These are phyloP conservation scores for Spisula subtruncata DNA, from an alignment of 2,888 invertebrate species.

Conservation along the genomic window DNA sequence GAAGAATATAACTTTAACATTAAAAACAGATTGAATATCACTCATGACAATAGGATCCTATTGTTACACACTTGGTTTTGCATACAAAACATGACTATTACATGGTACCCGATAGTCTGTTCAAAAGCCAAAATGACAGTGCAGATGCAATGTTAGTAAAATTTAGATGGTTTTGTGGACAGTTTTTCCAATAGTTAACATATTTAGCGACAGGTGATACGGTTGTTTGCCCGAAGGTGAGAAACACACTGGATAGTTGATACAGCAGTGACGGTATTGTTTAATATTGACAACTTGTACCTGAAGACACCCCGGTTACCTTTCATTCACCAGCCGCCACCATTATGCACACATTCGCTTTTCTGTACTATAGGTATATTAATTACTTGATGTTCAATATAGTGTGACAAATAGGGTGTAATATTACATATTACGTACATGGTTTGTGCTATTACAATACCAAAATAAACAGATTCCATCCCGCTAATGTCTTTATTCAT, in stretches of 20 bases:
- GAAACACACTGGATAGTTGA: not conserved
- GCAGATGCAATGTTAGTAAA: conserved; percentile 10
- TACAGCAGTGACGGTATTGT: not conserved
- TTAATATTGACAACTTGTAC: not conserved
- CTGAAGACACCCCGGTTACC: not conserved
- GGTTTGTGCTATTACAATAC: not conserved
- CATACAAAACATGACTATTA: not conserved
- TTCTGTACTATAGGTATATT: not conserved
- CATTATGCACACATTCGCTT: conserved; percentile 1
- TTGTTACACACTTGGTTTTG: not conserved
- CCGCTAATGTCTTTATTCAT: not conserved
- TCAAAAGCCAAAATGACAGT: not conserved
- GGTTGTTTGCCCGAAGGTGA: not conserved
- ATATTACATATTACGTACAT: too few species aligned
- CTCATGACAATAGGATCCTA: not conserved
- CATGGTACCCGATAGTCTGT: not conserved
- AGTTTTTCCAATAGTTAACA: conserved; percentile 21
- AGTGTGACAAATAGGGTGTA: not conserved
- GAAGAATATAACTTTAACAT: not conserved
- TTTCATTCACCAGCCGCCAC: not conserved
- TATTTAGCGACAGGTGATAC: conserved; percentile 10
- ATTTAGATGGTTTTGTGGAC: not conserved
- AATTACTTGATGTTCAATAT: not conserved
- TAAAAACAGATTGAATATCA: not conserved
- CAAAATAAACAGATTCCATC: not conserved